These are phyloP conservation scores for Drosophila aff. DNA, from an alignment of 1,140 invertebrate genomes.

Conservation along the genomic window DNA sequence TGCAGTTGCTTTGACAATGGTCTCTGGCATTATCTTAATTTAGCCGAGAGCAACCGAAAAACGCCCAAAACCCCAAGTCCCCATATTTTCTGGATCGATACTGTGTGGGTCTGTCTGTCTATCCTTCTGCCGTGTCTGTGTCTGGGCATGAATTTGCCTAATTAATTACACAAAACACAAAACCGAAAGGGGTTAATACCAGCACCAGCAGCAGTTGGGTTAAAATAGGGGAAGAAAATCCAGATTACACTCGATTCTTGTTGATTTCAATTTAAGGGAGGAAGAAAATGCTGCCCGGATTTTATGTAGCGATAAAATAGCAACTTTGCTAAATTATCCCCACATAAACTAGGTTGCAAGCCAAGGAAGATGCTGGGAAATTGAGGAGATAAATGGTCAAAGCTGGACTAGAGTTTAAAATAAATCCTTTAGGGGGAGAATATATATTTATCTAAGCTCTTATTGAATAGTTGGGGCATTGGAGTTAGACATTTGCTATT, in stretches of 20 bases:
- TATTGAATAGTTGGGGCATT: not conserved
- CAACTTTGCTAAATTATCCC: not conserved
- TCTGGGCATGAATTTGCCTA: constrained; percentile 74
- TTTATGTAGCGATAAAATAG: not conserved
- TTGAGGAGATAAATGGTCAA: constrained; percentile 1
- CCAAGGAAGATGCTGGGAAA: not conserved
- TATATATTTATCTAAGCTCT: not conserved
- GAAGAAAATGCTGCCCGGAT: not conserved
- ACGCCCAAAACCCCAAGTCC: not conserved
- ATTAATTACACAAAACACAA: constrained; percentile 76
- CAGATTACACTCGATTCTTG: constrained; percentile 8
- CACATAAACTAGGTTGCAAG: constrained; percentile 6
- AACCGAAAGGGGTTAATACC: constrained; percentile 20
- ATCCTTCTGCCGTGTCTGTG: constrained; percentile 3
- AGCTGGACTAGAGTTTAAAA: not conserved
- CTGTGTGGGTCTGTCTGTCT: constrained; percentile 22
- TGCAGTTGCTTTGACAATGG: constrained; percentile 73
- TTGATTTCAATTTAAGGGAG: constrained; percentile 15
- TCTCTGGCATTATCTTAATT: constrained; percentile 64
- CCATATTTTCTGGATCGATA: constrained; percentile 28
- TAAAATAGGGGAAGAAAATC: constrained; percentile 8
- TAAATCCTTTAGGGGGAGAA: not conserved
- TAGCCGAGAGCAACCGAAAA: constrained; percentile 10
- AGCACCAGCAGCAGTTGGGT: constrained; percentile 6
- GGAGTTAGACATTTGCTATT: not conserved